phyloP scores from a whole-genome alignment of 2,888 invertebrate species.

The Macaria notata region DNA sequence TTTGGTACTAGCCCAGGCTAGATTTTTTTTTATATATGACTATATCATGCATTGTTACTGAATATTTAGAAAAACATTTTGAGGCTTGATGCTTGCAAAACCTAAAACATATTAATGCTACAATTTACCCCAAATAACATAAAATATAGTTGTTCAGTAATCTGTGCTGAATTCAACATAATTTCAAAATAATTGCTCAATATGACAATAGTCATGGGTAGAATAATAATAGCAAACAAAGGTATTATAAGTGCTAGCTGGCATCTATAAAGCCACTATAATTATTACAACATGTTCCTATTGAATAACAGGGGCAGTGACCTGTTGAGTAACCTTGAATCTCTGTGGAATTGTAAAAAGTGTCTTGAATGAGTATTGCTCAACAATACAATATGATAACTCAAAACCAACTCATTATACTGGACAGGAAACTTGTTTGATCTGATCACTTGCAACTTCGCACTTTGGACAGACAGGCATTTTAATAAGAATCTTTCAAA shows the following conservation, averaged over 20 bases:
- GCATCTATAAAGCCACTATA: slow-evolving; percentile 18
- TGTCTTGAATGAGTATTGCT: slow-evolving; percentile 22
- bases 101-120: no score
- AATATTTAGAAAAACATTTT: no score
- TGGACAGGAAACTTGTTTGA: slow-evolving; percentile 8
- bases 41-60: no score
- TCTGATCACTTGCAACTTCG: background rate
- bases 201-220: background rate
- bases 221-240: slow-evolving; percentile 3
- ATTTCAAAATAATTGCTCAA: slow-evolving; percentile 1
- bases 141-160: background rate
- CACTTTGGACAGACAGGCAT: no score
- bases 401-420: slow-evolving; percentile 25
- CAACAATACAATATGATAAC: slow-evolving; percentile 42
- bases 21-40: no score
- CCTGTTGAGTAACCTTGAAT: slow-evolving; percentile 32
- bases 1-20: no score
- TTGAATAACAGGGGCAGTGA: slow-evolving; percentile 41
- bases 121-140: no score
- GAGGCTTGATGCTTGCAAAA: no score
- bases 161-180: background rate
- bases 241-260: background rate
- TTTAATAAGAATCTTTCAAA: no score
- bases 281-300: slow-evolving; percentile 25
- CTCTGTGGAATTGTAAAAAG: background rate